A percentile compares a stretch with the other conserved stretches of the same genome.
phyloP scores from a whole-genome alignment of 2,797 vertebrate genomes.

The Pogoniulus pusillus region DNA sequence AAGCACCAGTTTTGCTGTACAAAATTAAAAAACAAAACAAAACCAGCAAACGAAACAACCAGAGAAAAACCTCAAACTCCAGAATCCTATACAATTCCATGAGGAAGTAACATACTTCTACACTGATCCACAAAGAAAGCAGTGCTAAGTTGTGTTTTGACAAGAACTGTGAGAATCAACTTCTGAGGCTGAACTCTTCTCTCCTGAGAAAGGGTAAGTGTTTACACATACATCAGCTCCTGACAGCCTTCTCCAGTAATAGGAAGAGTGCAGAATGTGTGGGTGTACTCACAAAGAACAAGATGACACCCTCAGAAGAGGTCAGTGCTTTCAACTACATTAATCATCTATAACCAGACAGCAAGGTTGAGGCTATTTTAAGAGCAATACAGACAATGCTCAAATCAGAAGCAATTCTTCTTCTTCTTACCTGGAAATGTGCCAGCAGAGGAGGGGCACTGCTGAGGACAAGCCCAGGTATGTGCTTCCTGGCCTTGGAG shows the following conservation, averaged over 20 bases:
- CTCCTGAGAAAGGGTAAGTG: not conserved
- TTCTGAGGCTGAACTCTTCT: not conserved
- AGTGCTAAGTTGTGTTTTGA: not conserved
- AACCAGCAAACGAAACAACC: not conserved
- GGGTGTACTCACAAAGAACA: not conserved
- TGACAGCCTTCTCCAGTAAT: not conserved
- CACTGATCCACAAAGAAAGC: not conserved
- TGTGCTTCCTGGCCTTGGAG: not conserved
- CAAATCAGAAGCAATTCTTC: not conserved
- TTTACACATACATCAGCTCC: not conserved
- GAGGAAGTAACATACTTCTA: not conserved
- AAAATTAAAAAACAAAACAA: not conserved
- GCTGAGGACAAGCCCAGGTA: not conserved
- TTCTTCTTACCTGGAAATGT: not conserved
- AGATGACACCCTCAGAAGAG: not conserved
- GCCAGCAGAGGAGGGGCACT: not conserved
- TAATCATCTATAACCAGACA: not conserved
- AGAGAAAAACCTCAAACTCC: not conserved
- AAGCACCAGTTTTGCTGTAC: not conserved
- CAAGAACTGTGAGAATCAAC: not conserved
- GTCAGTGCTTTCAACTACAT: not conserved
- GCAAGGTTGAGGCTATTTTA: not conserved
- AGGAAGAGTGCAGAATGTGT: not conserved
- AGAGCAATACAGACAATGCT: not conserved
- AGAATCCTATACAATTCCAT: not conserved